These are phyloP conservation scores for Camponotus pennsylvanicus DNA, from an alignment of 1,140 invertebrate species.

Conservation along the genomic window DNA sequence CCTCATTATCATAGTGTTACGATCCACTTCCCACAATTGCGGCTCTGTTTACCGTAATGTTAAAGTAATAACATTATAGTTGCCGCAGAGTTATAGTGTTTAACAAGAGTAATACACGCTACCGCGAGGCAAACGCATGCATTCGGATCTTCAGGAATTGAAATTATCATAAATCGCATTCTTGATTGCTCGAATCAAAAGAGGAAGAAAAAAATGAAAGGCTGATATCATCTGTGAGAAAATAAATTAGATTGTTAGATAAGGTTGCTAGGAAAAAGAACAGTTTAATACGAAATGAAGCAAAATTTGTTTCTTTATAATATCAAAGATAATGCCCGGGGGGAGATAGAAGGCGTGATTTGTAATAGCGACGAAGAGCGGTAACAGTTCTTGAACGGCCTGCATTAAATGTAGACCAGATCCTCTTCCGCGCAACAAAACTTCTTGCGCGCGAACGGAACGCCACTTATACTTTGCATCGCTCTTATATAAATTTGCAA, in stretches of 20 bases:
- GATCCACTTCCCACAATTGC: constrained; percentile 49
- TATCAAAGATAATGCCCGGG: background rate
- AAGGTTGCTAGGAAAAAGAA: background rate
- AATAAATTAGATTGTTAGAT: background rate
- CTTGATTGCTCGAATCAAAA: background rate
- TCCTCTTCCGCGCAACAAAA: constrained; percentile 28
- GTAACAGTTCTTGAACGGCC: constrained; percentile 43
- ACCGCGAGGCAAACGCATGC: background rate
- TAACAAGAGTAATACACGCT: constrained; percentile 41
- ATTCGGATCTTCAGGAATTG: background rate
- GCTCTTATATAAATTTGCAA: constrained; percentile 32
- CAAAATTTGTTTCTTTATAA: background rate
- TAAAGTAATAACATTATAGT: constrained; percentile 43
- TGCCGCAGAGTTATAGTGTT: constrained; percentile 42
- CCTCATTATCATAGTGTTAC: constrained; percentile 59
- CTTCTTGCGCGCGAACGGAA: constrained; percentile 9
- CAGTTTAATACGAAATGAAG: constrained; percentile 4
- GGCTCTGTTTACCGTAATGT: constrained; percentile 57
- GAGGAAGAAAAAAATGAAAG: background rate
- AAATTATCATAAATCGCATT: constrained; percentile 25
- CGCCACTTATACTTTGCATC: constrained; percentile 42
- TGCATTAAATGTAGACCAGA: constrained; percentile 36
- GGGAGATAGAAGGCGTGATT: constrained; percentile 2
- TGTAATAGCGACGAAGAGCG: constrained; percentile 24
- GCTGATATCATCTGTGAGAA: background rate